Base-by-base conservation (phyloP, 2,797 vertebrate genomes). In the Geotrypetes seraphini region DNA sequence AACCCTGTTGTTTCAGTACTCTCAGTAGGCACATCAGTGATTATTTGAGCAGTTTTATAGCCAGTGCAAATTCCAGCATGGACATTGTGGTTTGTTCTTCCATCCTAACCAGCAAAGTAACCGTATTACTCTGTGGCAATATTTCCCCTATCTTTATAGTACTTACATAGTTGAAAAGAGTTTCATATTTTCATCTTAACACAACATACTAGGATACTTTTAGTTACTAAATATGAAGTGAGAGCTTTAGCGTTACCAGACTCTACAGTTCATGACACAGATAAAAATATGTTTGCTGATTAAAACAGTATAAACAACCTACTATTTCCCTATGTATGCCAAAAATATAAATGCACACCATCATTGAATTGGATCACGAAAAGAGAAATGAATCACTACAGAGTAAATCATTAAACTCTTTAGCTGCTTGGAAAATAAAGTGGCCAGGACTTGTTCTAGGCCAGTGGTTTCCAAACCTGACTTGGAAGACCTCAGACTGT, bases 281-380 rank as follows among this genome's bases (percentile, higher is more conserved):
- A 35, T 28, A 33, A 31, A 33, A 52, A 43, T 56, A 61, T 57
- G 73, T 76, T 63, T 68, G 47, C 33, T 42, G 35, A 43, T 65
- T 60, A 34, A 37, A 37, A 15, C 36, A 8, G 13, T 47, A 53
- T 62, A 48, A 61, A 56, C 47, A 75, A 62, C 68, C 68, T 68
- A 50, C 26, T 53, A 51, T 61, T 57, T 59, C 40, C 64, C 38
- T 58, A 57, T 73, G 70, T 75, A 53, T 47, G 42, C 42, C 56
- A 45, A 63, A 70, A 72, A 58, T 71, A 68, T 58, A 52, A 62
- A 44, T 28, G 37, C 28, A 50, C 2, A 25, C 59, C 75, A 73
- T 76, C 61, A 69, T 69, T 56, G 66, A n/a, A n/a, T 43, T 56
- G 37, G 27, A 44, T 54, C 47, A 36, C 32, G 22, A 36, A 39